A percentile compares a stretch with the other conserved stretches of the same genome.
phyloP scores from a whole-genome alignment of 2,113 vertebrate genomes.

The Bucco capensis region DNA sequence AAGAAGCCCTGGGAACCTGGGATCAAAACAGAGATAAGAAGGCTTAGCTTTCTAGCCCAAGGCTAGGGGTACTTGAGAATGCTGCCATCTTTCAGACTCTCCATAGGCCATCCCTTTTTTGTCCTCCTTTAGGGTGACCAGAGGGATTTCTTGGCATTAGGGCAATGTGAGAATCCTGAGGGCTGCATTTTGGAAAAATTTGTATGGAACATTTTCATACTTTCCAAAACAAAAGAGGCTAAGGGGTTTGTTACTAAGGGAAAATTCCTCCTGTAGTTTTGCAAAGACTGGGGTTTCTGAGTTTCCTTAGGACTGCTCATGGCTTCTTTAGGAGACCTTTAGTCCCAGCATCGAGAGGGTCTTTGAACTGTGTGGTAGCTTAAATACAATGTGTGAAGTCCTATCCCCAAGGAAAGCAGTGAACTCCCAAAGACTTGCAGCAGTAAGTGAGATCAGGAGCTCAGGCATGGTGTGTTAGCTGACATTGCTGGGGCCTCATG shows the following conservation, averaged over 20 bases:
- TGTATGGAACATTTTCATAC: conserved; percentile 29
- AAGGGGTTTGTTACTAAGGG: conserved; percentile 14
- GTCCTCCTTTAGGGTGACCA: neutral
- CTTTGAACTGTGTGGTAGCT: neutral
- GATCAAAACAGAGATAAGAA: conserved; percentile 7
- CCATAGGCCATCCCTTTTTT: rapidly evolving
- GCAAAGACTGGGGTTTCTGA: neutral
- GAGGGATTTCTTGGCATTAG: conserved; percentile 22
- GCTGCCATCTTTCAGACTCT: conserved; percentile 25
- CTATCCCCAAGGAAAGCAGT: neutral
- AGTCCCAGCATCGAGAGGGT: neutral
- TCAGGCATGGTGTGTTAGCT: rapidly evolving
- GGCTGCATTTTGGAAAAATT: conserved; percentile 9
- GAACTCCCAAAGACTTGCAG: neutral
- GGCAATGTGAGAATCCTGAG: neutral
- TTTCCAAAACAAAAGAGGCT: conserved; percentile 56
- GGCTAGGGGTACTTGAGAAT: neutral
- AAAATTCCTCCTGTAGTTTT: neutral
- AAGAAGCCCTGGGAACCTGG: conserved; percentile 33
- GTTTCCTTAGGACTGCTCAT: rapidly evolving
- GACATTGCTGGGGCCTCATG: neutral
- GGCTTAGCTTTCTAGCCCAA: neutral
- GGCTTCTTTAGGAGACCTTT: neutral
- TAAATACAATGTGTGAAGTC: neutral
- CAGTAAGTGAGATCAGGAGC: neutral